Percentiles rank a stretch among this genome's conserved stretches.
Evolutionary conservation across 2,888 invertebrate genomes (phyloP).

Genomic region (Stenolophus ochropezus): DNA sequence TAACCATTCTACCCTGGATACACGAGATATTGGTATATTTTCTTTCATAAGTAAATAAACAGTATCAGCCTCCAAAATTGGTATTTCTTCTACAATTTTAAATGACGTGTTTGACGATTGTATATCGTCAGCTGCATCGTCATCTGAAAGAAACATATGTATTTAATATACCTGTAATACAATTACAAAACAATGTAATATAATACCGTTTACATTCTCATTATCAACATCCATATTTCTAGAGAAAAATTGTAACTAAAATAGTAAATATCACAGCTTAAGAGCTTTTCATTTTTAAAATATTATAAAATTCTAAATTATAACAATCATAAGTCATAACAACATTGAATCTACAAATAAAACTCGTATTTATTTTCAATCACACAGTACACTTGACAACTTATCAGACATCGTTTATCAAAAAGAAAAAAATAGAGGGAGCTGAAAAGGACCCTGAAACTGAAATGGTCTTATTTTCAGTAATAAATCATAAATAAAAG

Average conservation of each 20-base stretch:
- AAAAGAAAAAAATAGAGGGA: background rate
- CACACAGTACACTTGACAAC: slow-evolving; percentile 35
- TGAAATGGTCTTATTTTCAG: too few relatives aligned
- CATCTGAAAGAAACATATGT: slow-evolving; percentile 5
- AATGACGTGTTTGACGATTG: background rate
- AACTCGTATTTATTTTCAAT: background rate
- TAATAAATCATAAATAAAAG: too few relatives aligned
- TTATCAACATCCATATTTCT: slow-evolving; percentile 44
- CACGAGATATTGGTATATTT: slow-evolving; percentile 82
- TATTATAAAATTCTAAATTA: background rate
- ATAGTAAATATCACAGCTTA: slow-evolving; percentile 12
- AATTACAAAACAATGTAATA: slow-evolving; percentile 15
- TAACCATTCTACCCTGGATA: slow-evolving; percentile 84
- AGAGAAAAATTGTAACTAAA: slow-evolving; percentile 19
- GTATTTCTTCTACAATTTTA: slow-evolving; percentile 28
- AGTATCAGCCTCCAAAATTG: slow-evolving; percentile 76
- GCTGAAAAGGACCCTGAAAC: too few relatives aligned
- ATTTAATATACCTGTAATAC: background rate
- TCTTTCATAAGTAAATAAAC: slow-evolving; percentile 82
- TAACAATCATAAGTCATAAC: background rate
- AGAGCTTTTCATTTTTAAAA: background rate
- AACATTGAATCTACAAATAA: background rate
- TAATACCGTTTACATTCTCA: slow-evolving; percentile 44
- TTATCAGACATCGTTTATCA: background rate
- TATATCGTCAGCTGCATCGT: background rate